Evolutionary conservation across 2,113 vertebrate species (phyloP).

Genomic region (Seriola dumerili): DNA sequence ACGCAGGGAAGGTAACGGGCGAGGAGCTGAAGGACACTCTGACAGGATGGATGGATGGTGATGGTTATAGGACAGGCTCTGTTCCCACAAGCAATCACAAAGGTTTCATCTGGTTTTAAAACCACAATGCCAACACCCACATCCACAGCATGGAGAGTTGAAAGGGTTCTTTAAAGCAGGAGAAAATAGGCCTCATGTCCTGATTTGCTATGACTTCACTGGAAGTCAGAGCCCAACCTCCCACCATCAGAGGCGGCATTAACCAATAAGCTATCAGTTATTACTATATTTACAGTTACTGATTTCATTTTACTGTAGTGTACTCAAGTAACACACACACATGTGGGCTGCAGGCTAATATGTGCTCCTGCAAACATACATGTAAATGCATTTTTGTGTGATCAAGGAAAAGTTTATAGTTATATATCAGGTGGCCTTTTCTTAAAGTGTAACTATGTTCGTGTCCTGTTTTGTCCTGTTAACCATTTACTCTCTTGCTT

Average conservation of each 20-base stretch:
- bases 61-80: background rate
- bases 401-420: no score
- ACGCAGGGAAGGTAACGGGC: conserved; percentile 11
- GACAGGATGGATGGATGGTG: conserved; percentile 8
- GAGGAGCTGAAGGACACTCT: background rate
- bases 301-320: background rate
- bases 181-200: background rate
- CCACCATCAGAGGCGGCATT: background rate
- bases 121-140: conserved; percentile 11
- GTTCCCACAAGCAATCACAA: background rate
- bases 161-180: background rate
- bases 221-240: background rate
- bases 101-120: conserved; percentile 29
- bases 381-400: no score
- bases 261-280: background rate
- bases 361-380: background rate
- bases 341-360: background rate
- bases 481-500: no score
- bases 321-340: background rate
- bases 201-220: background rate
- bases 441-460: no score
- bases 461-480: no score
- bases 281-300: background rate
- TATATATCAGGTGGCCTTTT: no score
- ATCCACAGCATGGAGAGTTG: background rate